Conservation (phyloP, 2,113 vertebrate genomes). For the Heloderma charlesbogerti region DNA sequence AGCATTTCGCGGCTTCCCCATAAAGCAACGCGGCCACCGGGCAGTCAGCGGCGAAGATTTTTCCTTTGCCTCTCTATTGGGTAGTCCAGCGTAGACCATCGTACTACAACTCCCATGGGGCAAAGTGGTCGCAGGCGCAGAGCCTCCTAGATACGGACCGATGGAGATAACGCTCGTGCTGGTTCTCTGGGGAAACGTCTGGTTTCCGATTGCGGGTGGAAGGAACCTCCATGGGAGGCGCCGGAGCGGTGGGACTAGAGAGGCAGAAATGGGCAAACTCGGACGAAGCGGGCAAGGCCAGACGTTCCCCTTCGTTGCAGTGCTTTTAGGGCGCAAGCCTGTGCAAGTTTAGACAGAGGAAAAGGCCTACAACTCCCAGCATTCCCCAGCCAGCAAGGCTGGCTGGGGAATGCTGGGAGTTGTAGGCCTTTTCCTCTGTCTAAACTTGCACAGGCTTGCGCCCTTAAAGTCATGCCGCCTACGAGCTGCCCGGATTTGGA, state of each 20-base stretch:
- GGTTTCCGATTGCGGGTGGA: not conserved
- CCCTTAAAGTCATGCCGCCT: no score
- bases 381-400: no score
- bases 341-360: no score
- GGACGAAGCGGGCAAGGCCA: not conserved
- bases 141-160: not conserved
- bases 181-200: not conserved
- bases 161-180: no score
- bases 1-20: not conserved
- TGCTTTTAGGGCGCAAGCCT: no score
- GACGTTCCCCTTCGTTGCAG: no score
- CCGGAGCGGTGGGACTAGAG: not conserved
- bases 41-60: not conserved
- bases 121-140: not conserved
- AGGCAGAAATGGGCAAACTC: not conserved
- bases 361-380: no score
- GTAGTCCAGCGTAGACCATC: fast-evolving
- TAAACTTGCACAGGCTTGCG: no score
- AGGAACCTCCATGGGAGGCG: not conserved
- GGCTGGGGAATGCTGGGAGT: no score
- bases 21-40: not conserved
- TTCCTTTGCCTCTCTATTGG: not conserved
- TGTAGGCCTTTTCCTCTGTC: no score
- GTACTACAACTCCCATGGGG: constrained; percentile 2
- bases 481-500: not conserved